These are phyloP conservation scores for Anguilla marmorata DNA, from an alignment of 2,797 vertebrate species.

Conservation along the genomic window DNA sequence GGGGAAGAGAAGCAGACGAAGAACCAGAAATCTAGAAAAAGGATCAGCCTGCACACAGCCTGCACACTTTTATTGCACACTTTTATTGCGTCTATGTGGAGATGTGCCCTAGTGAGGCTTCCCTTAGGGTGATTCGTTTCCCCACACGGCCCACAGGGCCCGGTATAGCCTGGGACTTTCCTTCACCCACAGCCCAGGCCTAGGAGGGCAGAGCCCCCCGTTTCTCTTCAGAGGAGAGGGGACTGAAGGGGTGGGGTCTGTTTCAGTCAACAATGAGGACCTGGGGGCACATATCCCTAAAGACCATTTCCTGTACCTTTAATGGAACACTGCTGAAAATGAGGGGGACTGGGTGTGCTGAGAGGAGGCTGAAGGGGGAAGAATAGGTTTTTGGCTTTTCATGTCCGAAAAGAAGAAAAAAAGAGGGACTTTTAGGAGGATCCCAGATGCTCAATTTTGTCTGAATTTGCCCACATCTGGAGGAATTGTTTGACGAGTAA, in stretches of 20 bases:
- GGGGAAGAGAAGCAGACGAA: neutral
- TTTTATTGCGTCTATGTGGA: neutral
- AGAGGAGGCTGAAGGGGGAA: neutral
- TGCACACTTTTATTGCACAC: too few species aligned
- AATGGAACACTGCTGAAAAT: constrained; percentile 12
- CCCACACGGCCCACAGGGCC: neutral
- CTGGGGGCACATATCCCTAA: neutral
- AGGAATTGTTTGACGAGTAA: constrained; percentile 61
- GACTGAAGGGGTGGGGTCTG: neutral
- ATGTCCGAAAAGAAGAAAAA: constrained; percentile 1
- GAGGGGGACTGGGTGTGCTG: neutral
- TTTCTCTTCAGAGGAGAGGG: neutral
- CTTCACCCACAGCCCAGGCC: neutral
- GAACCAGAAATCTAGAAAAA: too few species aligned
- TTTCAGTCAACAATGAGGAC: neutral
- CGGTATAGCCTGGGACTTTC: neutral
- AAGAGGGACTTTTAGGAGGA: neutral
- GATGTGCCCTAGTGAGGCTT: neutral
- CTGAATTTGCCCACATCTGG: constrained; percentile 49
- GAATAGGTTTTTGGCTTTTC: neutral
- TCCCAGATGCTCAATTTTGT: constrained; percentile 27
- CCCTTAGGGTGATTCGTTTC: too few species aligned
- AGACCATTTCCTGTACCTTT: neutral
- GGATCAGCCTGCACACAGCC: neutral
- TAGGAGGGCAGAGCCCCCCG: neutral